These are phyloP conservation scores for Agapostemon virescens DNA, from an alignment of 2,888 invertebrate genomes.

Conservation along the genomic window DNA sequence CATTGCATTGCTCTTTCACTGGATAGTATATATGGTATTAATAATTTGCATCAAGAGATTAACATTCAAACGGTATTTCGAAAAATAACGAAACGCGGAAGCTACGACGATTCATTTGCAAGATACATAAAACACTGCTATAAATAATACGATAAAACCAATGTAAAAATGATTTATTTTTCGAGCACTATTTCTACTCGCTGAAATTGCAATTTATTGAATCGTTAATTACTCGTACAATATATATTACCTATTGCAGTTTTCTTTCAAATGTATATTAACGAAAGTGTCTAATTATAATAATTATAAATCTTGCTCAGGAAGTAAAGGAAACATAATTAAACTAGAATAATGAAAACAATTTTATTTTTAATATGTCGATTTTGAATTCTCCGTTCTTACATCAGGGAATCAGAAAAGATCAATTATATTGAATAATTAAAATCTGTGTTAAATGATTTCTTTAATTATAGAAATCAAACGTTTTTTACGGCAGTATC, in stretches of 20 bases:
- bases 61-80: not conserved
- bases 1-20: not conserved
- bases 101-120: not conserved
- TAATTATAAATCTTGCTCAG: too few species aligned
- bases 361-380: too few species aligned
- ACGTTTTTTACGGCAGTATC: too few species aligned
- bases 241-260: not conserved
- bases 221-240: not conserved
- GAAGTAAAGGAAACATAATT: too few species aligned
- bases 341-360: too few species aligned
- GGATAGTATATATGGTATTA: not conserved
- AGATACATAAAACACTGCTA: not conserved
- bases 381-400: too few species aligned
- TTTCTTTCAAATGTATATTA: not conserved
- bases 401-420: too few species aligned
- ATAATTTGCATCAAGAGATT: not conserved
- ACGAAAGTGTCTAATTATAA: too few species aligned
- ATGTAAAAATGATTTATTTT: not conserved
- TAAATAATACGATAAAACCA: not conserved
- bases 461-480: too few species aligned
- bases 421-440: too few species aligned
- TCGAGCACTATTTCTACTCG: not conserved
- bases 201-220: not conserved
- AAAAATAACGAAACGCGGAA: not conserved
- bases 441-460: too few species aligned